Conservation (phyloP, 1,140 invertebrate species). For the Mizuhopecten yessoensis region DNA sequence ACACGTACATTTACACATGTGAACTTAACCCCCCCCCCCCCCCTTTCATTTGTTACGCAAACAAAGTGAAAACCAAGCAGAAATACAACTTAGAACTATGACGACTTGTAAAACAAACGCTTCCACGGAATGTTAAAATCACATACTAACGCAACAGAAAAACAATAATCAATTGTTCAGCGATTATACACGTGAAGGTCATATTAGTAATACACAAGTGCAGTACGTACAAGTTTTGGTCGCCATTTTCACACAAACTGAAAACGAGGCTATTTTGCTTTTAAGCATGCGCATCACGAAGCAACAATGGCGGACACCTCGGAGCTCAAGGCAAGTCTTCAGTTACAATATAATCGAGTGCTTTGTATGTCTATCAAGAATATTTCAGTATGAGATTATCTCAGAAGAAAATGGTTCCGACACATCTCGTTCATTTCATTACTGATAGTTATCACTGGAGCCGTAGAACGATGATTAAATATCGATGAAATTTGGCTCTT, state of each 20-base stretch:
- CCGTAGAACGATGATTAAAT: not conserved
- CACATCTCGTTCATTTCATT: not conserved
- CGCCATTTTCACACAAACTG: conserved; percentile 52
- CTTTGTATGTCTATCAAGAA: not conserved
- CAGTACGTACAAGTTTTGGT: conserved; percentile 54
- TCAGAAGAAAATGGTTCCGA: not conserved
- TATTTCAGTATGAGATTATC: not conserved
- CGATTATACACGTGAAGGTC: not conserved
- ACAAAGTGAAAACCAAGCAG: not conserved
- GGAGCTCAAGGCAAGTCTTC: conserved; percentile 66
- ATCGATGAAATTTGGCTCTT: conserved; percentile 13
- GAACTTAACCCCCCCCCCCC: not conserved
- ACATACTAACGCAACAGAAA: not conserved
- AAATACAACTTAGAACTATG: not conserved
- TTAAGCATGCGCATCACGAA: conserved; percentile 58
- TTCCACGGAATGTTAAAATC: not conserved
- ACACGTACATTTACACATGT: conserved; percentile 6
- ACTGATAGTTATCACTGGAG: not conserved
- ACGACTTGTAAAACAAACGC: not conserved
- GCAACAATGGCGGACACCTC: conserved; percentile 67
- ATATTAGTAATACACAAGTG: not conserved
- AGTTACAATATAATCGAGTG: conserved; percentile 39
- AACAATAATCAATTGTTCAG: not conserved
- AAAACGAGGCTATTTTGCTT: conserved; percentile 56
- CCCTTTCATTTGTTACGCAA: not conserved